Evolutionary conservation across 35 echinoderm and acorn worm genomes (phyloP).

Genomic region (Anneissia japonica): DNA sequence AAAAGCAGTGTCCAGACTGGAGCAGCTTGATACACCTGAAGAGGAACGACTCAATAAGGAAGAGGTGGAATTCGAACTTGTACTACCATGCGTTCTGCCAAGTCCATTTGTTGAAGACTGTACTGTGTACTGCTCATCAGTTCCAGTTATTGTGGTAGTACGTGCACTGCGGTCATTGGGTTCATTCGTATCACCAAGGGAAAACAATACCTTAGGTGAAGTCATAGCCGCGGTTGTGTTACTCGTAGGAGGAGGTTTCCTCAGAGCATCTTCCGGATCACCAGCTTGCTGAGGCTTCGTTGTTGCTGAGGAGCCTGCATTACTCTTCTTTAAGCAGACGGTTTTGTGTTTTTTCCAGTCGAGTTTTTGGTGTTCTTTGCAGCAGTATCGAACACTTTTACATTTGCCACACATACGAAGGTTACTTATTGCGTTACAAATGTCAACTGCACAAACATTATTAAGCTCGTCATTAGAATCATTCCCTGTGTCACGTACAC

Average conservation of each 20-base stretch:
- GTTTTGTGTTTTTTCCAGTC: background rate
- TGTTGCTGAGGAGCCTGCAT: background rate
- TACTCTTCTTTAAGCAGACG: background rate
- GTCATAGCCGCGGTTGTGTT: background rate
- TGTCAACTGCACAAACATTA: background rate
- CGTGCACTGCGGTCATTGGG: background rate
- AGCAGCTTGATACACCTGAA: background rate
- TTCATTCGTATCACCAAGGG: background rate
- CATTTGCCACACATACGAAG: background rate
- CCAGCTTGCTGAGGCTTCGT: background rate
- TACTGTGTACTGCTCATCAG: too few relatives aligned
- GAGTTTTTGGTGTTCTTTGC: background rate
- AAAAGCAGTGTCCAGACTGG: background rate
- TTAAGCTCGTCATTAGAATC: background rate
- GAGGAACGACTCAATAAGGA: background rate
- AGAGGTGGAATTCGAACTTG: background rate
- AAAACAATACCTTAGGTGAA: background rate
- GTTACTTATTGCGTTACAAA: background rate
- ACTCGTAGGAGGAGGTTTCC: background rate
- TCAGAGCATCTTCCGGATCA: background rate
- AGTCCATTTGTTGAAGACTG: background rate
- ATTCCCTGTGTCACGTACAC: background rate
- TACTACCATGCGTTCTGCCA: background rate
- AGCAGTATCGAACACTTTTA: background rate
- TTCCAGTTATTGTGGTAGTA: background rate